Evolutionary conservation across 2,113 vertebrate genomes (phyloP), one percentile per base, ranked within the genome.

Genomic region (Condylura cristata): DNA sequence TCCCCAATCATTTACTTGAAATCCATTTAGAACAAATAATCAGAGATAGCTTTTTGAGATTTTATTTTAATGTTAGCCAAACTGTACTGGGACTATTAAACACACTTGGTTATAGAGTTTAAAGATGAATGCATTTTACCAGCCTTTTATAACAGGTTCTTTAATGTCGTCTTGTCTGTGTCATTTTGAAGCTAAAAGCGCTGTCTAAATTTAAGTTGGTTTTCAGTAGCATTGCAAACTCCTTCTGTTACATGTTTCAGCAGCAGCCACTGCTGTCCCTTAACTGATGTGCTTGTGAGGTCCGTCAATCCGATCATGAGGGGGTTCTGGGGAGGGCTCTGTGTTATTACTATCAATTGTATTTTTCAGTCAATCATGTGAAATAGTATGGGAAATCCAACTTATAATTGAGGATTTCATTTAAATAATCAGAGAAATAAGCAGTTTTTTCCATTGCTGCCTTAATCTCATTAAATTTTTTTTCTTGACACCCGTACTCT

Each of bases 291-390:
- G 60, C 78, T 87, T 58, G 51, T 89, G 95, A 93, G 75, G 92
- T 81, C 56, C 0, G 1, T 97, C 95, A 87, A 26, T 96, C 86
- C 87, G 90, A 76, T 6, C 65, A 80, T 48, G 37, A n/a, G n/a
- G 60, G 51, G 97, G 39, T 61, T 63, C 66, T 53, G 80, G 91
- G 76, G 83, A 91, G 89, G 48, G 46, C 37, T 95, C 74, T 97
- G 86, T 96, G 91, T 97, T 94, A 94, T 97, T 96, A 65, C 68
- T 71, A 60, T 92, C 86, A 90, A 44, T 95, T 90, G 78, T 92
- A 82, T 94, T 97, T 97, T 96, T 89, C 92, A 95, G 96, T 88
- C 92, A 97, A 93, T 96, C 44, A 91, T 80, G 80, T 95, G 95
- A 92, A 95, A 93, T 97, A 91, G 91, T 90, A 93, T 63, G 75